Base-by-base conservation (phyloP, 2,888 invertebrate genomes). In the Agrotis exclamationis region DNA sequence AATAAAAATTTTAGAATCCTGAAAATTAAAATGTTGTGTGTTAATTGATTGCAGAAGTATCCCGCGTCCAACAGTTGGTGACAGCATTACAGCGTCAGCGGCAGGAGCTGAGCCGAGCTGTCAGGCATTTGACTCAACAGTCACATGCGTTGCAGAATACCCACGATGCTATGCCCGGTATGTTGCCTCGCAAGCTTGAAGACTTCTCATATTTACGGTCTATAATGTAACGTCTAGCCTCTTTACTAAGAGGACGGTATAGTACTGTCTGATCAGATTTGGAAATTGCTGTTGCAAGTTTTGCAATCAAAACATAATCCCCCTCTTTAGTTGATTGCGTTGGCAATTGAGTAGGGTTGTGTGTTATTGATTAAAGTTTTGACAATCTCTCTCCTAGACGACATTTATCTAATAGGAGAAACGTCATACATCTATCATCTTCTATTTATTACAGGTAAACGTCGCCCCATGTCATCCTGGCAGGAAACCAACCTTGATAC, bases 401-500 rank as follows among this genome's bases (percentile, higher is more conserved):
- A 9, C 9, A 33, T 33, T 33, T 33, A 9, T 7, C 33, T 9
- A 33, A 9, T 33, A 33, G 0, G 33, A 33, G 1, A 33, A 56
- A 18, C n/a, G 33, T 56, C 11, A 54, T 24, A 50, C 13, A 24
- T 47, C 13, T 3, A 18, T 44, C 2, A 16, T 1, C 20, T 28
- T 39, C 11, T 1, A 11, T 47, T 20, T 44, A 83, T 39, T 79
- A 0, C 78, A 93, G 93, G 90, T 7, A 93, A 93, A 87, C 91
- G 88, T 9, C 97, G 97, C 73, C 96, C 97, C 22, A 97, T 97
- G 59, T 97, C 97, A 3, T 97, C 97, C 0, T 99, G 99, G 98
- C 97, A 98, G 68, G 99, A 99, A 94, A 99, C 99, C 0, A 99
- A 99, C 93, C 94, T 99, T 44, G 99, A 99, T 91, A 97, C 98